Base-by-base conservation (phyloP, 2,797 vertebrate species). In the Hoplostethus mediterraneus region DNA sequence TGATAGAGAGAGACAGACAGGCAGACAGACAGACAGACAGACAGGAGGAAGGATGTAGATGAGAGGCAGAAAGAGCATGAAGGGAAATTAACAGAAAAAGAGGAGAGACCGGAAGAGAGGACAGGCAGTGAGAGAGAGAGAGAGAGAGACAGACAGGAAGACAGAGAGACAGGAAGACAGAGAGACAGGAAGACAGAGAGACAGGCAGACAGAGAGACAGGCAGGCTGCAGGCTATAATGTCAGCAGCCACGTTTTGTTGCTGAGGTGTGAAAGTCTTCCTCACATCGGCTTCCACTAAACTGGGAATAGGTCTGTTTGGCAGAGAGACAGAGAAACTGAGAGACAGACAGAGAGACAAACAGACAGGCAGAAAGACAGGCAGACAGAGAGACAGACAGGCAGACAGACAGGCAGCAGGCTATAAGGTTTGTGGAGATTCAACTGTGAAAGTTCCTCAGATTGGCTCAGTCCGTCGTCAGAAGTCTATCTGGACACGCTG, bases 361-460 rank as follows among this genome's bases (percentile, higher is more conserved):
- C 8, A 6, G 65, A 11, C 3, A 40, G 64, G 38, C 25, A 55
- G 68, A 49, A 42, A 40, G 40, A 10, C 13, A 36, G 62, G 40
- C 33, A 14, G 44, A 9, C 12, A 36, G 14, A 31, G 10, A 71
- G 65, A 69, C 54, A 12, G 64, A 13, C 28, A 61, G 38, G 30
- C 11, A 44, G 58, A 28, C 9, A 44, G 58, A 45, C 36, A 30
- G 65, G 44, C 49, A 55, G 49, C 49, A 55, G 44, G 65, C 30
- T 36, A 52, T 59, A 58, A 55, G 33, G 49, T 70, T 65, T 61
- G 73, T 85, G 81, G 70, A 73, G 82, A 88, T 85, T 86, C 70
- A 57, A 65, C 64, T 87, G 83, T 90, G 82, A 83, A 85, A 76
- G 81, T 58, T 59, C 73, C 63, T 88, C 81, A 80, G 82, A 88